phyloP scores from a whole-genome alignment of 2,888 invertebrate species.

The Drosophila subquinaria region DNA sequence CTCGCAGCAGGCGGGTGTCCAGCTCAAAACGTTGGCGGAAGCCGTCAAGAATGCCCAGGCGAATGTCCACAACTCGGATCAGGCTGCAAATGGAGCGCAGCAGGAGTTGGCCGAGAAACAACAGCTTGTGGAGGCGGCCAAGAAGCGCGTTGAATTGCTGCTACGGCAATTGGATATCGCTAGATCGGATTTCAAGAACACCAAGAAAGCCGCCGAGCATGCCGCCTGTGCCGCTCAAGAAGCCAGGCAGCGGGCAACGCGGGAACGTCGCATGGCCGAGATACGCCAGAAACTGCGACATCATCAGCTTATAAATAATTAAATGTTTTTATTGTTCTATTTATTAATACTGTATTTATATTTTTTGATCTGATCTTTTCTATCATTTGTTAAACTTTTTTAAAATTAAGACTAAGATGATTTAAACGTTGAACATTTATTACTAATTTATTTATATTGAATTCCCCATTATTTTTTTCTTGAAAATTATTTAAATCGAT shows the following conservation, averaged over 20 bases:
- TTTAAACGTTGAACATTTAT: background rate
- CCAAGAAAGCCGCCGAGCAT: constrained; percentile 89
- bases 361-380: too few species aligned
- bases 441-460: background rate
- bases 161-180: constrained; percentile 88
- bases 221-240: constrained; percentile 90
- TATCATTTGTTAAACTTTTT: too few species aligned
- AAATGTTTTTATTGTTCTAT: background rate
- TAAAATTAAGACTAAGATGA: too few species aligned
- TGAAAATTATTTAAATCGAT: background rate
- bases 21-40: constrained; percentile 86
- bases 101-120: constrained; percentile 89
- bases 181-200: constrained; percentile 88
- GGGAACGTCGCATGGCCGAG: constrained; percentile 55
- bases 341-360: too few species aligned
- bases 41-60: constrained; percentile 87
- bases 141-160: constrained; percentile 88
- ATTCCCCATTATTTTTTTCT: too few species aligned
- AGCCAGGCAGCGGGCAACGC: constrained; percentile 86
- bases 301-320: background rate
- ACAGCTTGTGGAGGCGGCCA: constrained; percentile 89
- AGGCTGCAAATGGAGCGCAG: constrained; percentile 88
- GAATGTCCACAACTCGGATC: constrained; percentile 88
- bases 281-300: constrained; percentile 27
- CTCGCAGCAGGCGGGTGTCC: constrained; percentile 88